Conservation (phyloP, 1,140 invertebrate genomes). For the Drosophila cardini region DNA sequence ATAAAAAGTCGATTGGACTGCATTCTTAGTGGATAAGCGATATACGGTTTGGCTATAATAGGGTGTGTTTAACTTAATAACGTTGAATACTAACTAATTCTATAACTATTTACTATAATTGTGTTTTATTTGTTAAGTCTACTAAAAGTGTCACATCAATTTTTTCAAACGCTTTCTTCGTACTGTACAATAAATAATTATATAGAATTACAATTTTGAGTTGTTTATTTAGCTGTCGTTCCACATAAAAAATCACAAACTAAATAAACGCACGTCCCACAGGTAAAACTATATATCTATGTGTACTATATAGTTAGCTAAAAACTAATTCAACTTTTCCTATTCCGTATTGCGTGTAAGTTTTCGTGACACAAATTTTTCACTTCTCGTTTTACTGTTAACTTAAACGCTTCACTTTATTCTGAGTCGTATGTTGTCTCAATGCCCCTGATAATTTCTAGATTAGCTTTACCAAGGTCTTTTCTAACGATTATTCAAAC, state of each 20-base stretch:
- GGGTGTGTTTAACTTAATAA: conserved; percentile 14
- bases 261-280: conserved; percentile 9
- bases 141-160: background rate
- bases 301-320: conserved; percentile 8
- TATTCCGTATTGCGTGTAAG: conserved; percentile 10
- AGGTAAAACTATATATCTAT: background rate
- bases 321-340: conserved; percentile 2
- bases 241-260: conserved; percentile 20
- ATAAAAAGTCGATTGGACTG: conserved; percentile 52
- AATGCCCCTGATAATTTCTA: conserved; percentile 8
- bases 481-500: background rate
- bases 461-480: conserved; percentile 20
- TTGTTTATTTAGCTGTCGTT: conserved; percentile 13
- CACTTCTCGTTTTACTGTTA: conserved; percentile 24
- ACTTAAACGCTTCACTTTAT: conserved; percentile 14
- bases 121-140: background rate
- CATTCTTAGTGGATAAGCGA: conserved; percentile 51
- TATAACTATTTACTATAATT: background rate
- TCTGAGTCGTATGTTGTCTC: background rate
- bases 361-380: conserved; percentile 6
- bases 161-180: background rate
- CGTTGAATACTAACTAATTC: background rate
- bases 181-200: conserved; percentile 9
- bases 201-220: conserved; percentile 1
- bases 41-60: conserved; percentile 16